Conservation (phyloP, 2,888 invertebrate species). For the Andrena flavipes region DNA sequence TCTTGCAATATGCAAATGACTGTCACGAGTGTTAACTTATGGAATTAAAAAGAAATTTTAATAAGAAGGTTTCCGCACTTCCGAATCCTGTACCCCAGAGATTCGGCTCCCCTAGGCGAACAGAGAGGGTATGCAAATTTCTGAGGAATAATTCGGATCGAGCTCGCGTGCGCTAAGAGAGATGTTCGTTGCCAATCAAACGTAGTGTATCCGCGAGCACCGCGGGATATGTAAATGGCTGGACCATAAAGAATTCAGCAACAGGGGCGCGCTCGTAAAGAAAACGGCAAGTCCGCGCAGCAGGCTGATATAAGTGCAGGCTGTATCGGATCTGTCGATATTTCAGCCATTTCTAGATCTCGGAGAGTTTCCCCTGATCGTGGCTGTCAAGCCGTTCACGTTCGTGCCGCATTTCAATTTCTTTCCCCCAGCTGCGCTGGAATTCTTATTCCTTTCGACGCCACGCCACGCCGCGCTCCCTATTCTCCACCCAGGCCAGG, state of each 20-base stretch:
- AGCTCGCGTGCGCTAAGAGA: slow-evolving; percentile 8
- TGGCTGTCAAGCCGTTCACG: slow-evolving; percentile 61
- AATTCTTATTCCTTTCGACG: slow-evolving; percentile 63
- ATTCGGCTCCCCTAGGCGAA: too few species aligned
- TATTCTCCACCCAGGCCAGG: not conserved
- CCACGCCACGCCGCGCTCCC: not conserved
- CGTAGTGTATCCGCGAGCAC: slow-evolving; percentile 42
- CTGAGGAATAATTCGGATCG: not conserved
- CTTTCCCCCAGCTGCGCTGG: slow-evolving; percentile 38
- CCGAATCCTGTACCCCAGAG: too few species aligned
- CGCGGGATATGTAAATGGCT: slow-evolving; percentile 60
- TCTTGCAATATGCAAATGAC: too few species aligned
- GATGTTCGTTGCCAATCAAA: slow-evolving; percentile 54
- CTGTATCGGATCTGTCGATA: slow-evolving; percentile 69
- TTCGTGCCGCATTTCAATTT: slow-evolving; percentile 68
- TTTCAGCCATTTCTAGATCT: slow-evolving; percentile 67
- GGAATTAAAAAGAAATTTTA: too few species aligned
- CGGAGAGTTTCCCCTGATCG: slow-evolving; percentile 54
- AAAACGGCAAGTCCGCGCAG: slow-evolving; percentile 42
- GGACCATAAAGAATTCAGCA: slow-evolving; percentile 63
- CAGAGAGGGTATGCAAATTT: not conserved
- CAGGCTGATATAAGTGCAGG: slow-evolving; percentile 65
- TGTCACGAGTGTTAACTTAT: too few species aligned
- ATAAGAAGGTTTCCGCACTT: too few species aligned
- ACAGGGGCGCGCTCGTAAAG: slow-evolving; percentile 58